A percentile compares a stretch with the other conserved stretches of the same genome.
These are phyloP conservation scores for Serinus canaria DNA, from an alignment of 2,113 vertebrate genomes.

Conservation along the genomic window DNA sequence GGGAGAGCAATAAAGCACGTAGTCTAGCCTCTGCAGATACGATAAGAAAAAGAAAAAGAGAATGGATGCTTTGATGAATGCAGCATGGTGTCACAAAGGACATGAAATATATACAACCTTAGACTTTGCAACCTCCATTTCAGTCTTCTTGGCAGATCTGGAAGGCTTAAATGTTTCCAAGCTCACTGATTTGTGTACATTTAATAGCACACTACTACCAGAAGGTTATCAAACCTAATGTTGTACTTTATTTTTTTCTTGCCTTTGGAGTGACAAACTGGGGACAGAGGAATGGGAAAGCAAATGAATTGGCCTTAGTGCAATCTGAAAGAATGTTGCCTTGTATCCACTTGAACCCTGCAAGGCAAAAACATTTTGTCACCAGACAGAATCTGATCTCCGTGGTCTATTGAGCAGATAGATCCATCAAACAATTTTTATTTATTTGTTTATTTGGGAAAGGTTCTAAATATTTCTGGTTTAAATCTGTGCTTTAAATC, in stretches of 20 bases:
- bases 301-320: neutral
- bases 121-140: neutral
- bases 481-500: neutral
- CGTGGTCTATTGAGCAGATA: neutral
- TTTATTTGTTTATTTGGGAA: neutral
- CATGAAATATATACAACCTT: neutral
- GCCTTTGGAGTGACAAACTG: neutral
- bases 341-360: neutral
- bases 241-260: neutral
- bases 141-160: constrained; percentile 1
- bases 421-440: neutral
- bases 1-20: neutral
- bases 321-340: neutral
- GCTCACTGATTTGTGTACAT: neutral
- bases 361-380: neutral
- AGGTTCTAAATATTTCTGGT: constrained; percentile 13
- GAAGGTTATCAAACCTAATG: constrained; percentile 3
- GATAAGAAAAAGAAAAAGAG: neutral
- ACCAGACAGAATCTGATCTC: neutral
- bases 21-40: neutral
- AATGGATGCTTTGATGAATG: neutral
- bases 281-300: neutral
- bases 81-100: neutral
- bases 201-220: neutral
- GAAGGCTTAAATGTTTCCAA: neutral